phyloP scores from a whole-genome alignment of 2,888 invertebrate genomes.

The Cabera pusaria region DNA sequence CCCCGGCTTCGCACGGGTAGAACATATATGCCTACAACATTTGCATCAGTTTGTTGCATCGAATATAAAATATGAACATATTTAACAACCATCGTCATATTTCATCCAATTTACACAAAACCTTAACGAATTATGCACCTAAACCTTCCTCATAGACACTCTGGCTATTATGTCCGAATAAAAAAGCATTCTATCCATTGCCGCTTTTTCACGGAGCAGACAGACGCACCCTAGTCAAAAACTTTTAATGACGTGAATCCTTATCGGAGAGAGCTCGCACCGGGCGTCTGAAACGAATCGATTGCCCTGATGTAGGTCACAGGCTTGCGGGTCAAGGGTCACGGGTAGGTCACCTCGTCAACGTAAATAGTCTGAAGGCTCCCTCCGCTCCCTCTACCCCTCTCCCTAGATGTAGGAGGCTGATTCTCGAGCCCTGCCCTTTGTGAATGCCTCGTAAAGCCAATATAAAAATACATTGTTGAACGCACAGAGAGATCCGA shows the following conservation, averaged over 20 bases:
- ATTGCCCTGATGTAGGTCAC: conserved; percentile 79
- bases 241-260: conserved; percentile 47
- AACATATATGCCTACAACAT: too few species aligned
- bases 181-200: conserved; percentile 36
- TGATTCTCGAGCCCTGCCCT: conserved; percentile 44
- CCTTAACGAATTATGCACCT: too few species aligned
- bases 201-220: conserved; percentile 35
- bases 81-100: too few species aligned
- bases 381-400: conserved; percentile 33
- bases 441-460: conserved; percentile 53
- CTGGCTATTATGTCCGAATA: too few species aligned
- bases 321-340: conserved; percentile 84
- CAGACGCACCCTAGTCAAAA: conserved; percentile 46
- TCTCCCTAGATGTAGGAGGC: conserved; percentile 47
- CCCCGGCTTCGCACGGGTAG: too few species aligned
- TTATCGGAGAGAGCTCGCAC: conserved; percentile 45
- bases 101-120: too few species aligned
- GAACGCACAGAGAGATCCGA: conserved; percentile 11
- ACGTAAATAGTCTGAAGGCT: conserved; percentile 61
- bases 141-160: too few species aligned
- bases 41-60: too few species aligned
- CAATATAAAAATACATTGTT: conserved; percentile 59
- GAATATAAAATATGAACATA: too few species aligned
- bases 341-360: conserved; percentile 71
- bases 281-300: conserved; percentile 55